Evolutionary conservation across 2,113 vertebrate species (phyloP).

Genomic region (Phycodurus eques): DNA sequence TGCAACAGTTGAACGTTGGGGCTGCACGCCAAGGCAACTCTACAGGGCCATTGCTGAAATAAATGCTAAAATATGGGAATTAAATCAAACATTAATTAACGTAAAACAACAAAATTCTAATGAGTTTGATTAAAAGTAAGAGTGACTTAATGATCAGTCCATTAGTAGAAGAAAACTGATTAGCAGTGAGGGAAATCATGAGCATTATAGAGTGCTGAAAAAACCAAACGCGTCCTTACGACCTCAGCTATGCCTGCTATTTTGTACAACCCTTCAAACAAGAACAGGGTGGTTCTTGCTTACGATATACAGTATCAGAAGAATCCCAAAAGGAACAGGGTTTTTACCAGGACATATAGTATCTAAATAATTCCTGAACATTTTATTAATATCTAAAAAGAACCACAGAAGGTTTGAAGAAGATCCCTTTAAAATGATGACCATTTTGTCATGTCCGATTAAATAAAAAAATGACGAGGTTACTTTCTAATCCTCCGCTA

Average conservation of each 20-base stretch:
- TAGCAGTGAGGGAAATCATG: neutral
- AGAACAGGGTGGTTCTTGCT: too few species aligned
- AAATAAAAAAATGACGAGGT: neutral
- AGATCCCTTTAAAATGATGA: neutral
- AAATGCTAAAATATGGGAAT: slow-evolving; percentile 16
- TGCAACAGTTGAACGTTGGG: slow-evolving; percentile 15
- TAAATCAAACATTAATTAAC: slow-evolving; percentile 4
- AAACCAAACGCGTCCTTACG: neutral
- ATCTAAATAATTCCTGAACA: too few species aligned
- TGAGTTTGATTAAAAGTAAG: neutral
- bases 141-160: neutral
- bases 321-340: too few species aligned
- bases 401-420: neutral
- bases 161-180: neutral
- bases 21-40: neutral
- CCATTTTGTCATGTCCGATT: neutral
- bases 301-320: too few species aligned
- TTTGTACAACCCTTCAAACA: too few species aligned
- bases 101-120: neutral
- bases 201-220: neutral
- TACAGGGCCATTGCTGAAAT: neutral
- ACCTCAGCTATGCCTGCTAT: too few species aligned
- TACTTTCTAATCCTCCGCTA: neutral
- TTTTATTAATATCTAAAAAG: neutral
- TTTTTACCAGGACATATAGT: too few species aligned